Evolutionary conservation across 2,888 invertebrate species (phyloP).

Genomic region (Hypselothyrea guttata): DNA sequence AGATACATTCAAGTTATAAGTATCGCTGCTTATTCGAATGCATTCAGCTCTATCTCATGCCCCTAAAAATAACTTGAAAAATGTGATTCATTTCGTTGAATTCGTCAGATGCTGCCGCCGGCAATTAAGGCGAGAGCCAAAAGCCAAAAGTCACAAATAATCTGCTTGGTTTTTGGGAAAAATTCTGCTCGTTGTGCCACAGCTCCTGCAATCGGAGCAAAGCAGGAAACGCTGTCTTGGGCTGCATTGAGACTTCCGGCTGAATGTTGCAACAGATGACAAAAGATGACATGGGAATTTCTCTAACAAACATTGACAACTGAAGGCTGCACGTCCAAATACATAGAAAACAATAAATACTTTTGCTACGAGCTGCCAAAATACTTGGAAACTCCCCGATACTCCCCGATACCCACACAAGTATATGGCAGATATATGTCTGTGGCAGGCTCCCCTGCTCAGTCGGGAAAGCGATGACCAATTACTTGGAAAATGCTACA

Average conservation of each 20-base stretch:
- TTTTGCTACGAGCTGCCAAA: conserved; percentile 24
- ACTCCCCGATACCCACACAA: background rate
- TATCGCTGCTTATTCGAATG: too few species aligned
- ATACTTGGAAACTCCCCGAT: conserved; percentile 36
- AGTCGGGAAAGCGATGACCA: conserved; percentile 59
- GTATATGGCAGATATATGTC: too few species aligned
- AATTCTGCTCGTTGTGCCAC: background rate
- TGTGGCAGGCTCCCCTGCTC: conserved; percentile 6
- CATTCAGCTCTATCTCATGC: too few species aligned
- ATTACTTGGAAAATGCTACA: conserved; percentile 75
- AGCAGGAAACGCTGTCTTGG: conserved; percentile 9
- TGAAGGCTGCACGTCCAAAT: conserved; percentile 42
- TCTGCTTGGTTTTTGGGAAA: too few species aligned
- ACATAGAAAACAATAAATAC: conserved; percentile 49
- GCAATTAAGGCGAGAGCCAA: background rate
- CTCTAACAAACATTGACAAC: conserved; percentile 33
- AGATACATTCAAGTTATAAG: background rate
- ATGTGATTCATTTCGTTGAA: background rate
- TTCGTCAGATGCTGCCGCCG: too few species aligned
- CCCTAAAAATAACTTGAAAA: background rate
- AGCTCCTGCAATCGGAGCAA: too few species aligned
- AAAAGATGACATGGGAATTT: conserved; percentile 42
- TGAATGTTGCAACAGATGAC: conserved; percentile 34
- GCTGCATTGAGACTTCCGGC: conserved; percentile 56
- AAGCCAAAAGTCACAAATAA: too few species aligned